These are phyloP conservation scores for Nannoperca australis DNA, from an alignment of 2,797 vertebrate genomes.

Conservation along the genomic window DNA sequence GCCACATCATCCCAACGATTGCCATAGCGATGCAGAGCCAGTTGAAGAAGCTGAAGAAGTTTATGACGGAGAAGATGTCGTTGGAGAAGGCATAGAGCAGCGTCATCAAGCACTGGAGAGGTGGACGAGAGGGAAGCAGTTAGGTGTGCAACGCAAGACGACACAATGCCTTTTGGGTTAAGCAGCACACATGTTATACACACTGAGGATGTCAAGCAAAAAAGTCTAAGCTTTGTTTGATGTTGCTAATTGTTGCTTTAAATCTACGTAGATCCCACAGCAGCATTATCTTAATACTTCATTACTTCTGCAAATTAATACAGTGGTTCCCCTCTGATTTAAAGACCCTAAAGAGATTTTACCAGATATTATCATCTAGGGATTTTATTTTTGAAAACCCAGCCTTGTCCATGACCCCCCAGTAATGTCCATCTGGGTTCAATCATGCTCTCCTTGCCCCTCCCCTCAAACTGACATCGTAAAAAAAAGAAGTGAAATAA, in stretches of 20 bases:
- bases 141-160: neutral
- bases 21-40: constrained; percentile 98
- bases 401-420: no score
- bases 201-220: neutral
- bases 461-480: no score
- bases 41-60: constrained; percentile 99
- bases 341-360: neutral
- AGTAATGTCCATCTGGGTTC: no score
- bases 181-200: no score
- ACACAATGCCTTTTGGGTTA: neutral
- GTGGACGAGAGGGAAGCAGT: neutral
- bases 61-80: constrained; percentile 97
- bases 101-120: constrained; percentile 93
- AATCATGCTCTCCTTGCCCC: no score
- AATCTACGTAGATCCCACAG: neutral
- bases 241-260: neutral
- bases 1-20: constrained; percentile 96
- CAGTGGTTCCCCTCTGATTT: no score
- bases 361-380: no score
- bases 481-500: no score
- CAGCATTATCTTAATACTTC: neutral
- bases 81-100: constrained; percentile 96
- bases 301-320: neutral
- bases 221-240: neutral
- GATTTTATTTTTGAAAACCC: no score